Evolutionary conservation across 2,113 vertebrate genomes (phyloP).

Genomic region (Dascyllus trimaculatus): DNA sequence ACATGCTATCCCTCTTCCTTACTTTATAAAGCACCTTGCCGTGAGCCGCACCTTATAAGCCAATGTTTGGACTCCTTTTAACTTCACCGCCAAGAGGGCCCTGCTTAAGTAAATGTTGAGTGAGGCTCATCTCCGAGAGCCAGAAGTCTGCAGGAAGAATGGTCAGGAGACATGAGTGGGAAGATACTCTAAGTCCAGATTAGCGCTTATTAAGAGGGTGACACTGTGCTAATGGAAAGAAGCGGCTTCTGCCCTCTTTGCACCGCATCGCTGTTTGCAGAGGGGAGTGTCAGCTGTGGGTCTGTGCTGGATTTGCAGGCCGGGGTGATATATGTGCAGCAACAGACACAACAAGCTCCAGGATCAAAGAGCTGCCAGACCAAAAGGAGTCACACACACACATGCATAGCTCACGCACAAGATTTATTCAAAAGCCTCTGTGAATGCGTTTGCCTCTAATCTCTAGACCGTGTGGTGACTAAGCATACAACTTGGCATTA

Average conservation of each 20-base stretch:
- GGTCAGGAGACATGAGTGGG: slow-evolving; percentile 31
- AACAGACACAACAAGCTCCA: slow-evolving; percentile 55
- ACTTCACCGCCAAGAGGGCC: slow-evolving; percentile 62
- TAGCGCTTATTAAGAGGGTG: slow-evolving; percentile 23
- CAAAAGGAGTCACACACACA: slow-evolving; percentile 19
- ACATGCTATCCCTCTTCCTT: slow-evolving; percentile 45
- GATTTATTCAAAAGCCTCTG: slow-evolving; percentile 57
- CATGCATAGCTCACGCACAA: slow-evolving; percentile 10
- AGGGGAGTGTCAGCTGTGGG: slow-evolving; percentile 11
- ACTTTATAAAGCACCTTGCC: slow-evolving; percentile 69
- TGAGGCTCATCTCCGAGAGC: slow-evolving; percentile 35
- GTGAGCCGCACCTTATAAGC: slow-evolving; percentile 78
- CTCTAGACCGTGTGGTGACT: slow-evolving; percentile 56
- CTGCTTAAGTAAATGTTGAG: slow-evolving; percentile 64
- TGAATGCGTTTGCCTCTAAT: slow-evolving; percentile 52
- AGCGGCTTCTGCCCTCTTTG: slow-evolving; percentile 37
- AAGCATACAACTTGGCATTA: slow-evolving; percentile 55
- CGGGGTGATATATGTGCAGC: slow-evolving; percentile 44
- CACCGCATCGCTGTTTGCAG: slow-evolving; percentile 28
- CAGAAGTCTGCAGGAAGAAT: slow-evolving; percentile 38
- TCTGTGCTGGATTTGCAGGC: slow-evolving; percentile 41
- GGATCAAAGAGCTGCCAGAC: slow-evolving; percentile 64
- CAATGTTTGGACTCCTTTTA: slow-evolving; percentile 82
- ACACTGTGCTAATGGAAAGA: slow-evolving; percentile 20
- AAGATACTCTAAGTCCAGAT: slow-evolving; percentile 33